phyloP scores from a whole-genome alignment of 1,140 invertebrate genomes.

The Neelides sp. region DNA sequence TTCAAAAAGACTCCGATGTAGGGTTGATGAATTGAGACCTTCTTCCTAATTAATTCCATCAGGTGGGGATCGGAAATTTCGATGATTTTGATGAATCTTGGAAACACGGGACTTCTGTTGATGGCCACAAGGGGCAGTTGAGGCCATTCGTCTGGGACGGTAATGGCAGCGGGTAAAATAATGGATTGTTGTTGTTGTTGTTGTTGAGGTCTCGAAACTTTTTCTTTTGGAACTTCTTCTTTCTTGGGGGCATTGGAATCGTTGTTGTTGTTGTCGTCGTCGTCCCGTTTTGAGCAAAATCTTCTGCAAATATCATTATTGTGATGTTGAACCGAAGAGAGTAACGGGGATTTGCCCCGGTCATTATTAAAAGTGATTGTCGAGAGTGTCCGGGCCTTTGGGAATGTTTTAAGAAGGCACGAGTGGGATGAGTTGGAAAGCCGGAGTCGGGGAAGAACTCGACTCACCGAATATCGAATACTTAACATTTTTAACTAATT shows the following conservation, averaged over 20 bases:
- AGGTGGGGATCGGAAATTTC: conserved; percentile 79
- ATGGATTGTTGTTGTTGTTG: not conserved
- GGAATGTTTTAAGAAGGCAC: no score
- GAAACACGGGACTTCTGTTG: conserved; percentile 89
- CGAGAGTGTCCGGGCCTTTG: no score
- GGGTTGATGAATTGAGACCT: conserved; percentile 90
- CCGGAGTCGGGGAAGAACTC: no score
- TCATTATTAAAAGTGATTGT: no score
- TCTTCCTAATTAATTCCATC: conserved; percentile 80
- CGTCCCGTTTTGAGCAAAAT: not conserved
- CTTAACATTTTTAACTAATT: no score
- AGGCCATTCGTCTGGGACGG: conserved; percentile 94
- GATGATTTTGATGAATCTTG: conserved; percentile 93
- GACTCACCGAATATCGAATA: no score
- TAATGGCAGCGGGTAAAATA: conserved; percentile 66
- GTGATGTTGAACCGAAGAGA: no score
- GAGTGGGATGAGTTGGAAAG: no score
- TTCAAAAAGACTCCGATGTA: conserved; percentile 97
- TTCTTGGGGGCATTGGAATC: not conserved
- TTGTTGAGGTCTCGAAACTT: not conserved
- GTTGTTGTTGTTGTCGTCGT: not conserved
- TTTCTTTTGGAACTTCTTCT: not conserved
- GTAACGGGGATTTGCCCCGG: no score
- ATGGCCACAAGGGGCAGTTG: conserved; percentile 90
- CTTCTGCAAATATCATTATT: no score